A percentile compares a stretch with the other conserved stretches of the same genome.
phyloP scores from a whole-genome alignment of 1,140 invertebrate genomes.

The Heliothis subflexa region DNA sequence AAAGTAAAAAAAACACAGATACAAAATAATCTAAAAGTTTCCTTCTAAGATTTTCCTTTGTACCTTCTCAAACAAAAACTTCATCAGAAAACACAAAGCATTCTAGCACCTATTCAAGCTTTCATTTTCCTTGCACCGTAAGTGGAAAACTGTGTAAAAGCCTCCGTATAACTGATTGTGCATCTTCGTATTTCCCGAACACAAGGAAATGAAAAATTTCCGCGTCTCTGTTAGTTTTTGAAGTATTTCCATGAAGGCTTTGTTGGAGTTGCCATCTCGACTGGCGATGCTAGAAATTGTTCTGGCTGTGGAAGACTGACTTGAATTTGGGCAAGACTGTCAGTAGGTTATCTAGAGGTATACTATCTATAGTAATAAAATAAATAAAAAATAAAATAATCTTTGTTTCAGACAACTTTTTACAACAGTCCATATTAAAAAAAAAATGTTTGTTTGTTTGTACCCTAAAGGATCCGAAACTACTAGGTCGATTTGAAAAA shows the following conservation, averaged over 20 bases:
- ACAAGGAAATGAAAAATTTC: slow-evolving; percentile 10
- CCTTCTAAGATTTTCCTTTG: not conserved
- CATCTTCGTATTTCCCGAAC: slow-evolving; percentile 14
- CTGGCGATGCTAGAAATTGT: too few species aligned
- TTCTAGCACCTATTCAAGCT: not conserved
- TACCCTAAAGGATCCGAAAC: too few species aligned
- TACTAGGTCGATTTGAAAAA: too few species aligned
- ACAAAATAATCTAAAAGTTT: not conserved
- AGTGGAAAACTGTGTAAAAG: slow-evolving; percentile 28
- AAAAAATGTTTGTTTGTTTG: too few species aligned
- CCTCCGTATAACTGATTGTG: slow-evolving; percentile 4
- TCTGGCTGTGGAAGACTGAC: too few species aligned
- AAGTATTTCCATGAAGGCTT: not conserved
- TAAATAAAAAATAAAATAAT: too few species aligned
- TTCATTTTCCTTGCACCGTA: slow-evolving; percentile 10
- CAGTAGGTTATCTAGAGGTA: too few species aligned
- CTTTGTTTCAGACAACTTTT: too few species aligned
- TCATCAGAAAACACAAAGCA: not conserved
- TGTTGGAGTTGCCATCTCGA: not conserved
- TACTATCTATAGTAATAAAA: too few species aligned
- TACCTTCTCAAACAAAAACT: slow-evolving; percentile 6
- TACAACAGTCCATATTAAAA: too few species aligned
- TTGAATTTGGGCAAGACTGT: too few species aligned
- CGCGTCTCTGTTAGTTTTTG: not conserved
- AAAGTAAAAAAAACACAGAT: not conserved